phyloP scores from a whole-genome alignment of 23 tunicate genomes.

The Ascidia mentula region DNA sequence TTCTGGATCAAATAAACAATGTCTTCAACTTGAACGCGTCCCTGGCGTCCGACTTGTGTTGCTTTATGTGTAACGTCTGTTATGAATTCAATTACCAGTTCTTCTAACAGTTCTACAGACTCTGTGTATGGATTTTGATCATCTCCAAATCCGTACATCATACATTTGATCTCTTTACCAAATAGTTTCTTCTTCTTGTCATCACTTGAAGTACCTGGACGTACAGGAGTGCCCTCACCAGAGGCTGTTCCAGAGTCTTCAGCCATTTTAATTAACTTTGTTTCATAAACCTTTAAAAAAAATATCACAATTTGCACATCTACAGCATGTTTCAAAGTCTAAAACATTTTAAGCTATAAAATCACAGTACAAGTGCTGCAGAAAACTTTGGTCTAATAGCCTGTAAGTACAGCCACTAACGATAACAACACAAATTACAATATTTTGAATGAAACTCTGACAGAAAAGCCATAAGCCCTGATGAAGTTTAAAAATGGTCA shows the following conservation, averaged over 20 bases:
- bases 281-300: background rate
- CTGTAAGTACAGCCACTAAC: too few species aligned
- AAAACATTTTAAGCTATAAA: background rate
- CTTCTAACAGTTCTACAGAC: conserved; percentile 92
- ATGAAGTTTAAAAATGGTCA: background rate
- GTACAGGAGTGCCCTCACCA: conserved; percentile 25
- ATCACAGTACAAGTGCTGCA: background rate
- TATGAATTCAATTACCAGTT: conserved; percentile 94
- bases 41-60: conserved; percentile 78
- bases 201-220: conserved; percentile 22
- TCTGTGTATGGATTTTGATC: conserved; percentile 99
- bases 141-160: conserved; percentile 98
- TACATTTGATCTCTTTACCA: conserved; percentile 94
- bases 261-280: conserved; percentile 47
- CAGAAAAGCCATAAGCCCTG: background rate
- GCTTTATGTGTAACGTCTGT: conserved; percentile 86
- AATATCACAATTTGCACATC: background rate
- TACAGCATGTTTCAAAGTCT: background rate
- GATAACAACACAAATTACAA: background rate
- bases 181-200: conserved; percentile 78
- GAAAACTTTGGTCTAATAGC: background rate
- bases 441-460: background rate
- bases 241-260: conserved; percentile 38
- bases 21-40: conserved; percentile 88
- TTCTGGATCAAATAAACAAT: conserved; percentile 93